Base-by-base conservation (phyloP, 1,140 invertebrate species). In the Sycophila sp. region DNA sequence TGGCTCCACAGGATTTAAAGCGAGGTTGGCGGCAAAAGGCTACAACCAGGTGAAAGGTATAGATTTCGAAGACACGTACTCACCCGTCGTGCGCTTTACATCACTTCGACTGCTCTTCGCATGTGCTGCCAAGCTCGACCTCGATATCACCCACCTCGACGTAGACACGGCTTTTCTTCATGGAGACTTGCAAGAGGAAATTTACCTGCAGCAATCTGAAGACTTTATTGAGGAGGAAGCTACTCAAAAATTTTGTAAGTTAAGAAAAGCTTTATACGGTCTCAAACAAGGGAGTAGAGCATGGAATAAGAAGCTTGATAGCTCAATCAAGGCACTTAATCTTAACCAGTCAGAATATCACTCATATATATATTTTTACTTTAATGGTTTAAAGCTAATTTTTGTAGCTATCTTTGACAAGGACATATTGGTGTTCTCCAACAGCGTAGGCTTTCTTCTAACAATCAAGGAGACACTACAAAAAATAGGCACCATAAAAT, bases 211-310 rank as follows among this genome's bases (percentile, higher is more conserved):
- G 26, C 6, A 11, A 17, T 5, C 7, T 47, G 34, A 36, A 36
- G 34, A 36, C 6, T 36, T n/a, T n/a, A n/a, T n/a, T n/a, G n/a
- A n/a, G n/a, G n/a, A n/a, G n/a, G n/a, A n/a, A n/a, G n/a, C n/a
- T n/a, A n/a, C n/a, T n/a, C n/a, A 13, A 36, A 36, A 36, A 13
- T 73, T 77, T 59, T 82, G 71, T 19, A 71, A 65, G 40, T 34
- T 86, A 6, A 78, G 76, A 40, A 84, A 81, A 72, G 76, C 77
- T 4, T 22, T 87, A 5, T 86, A 86, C 73, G 83, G 80, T 5
- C 60, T 87, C 6, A 83, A 85, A 63, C 84, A 87, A 66, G 76
- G 80, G 13, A 78, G 80, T n/a, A 63, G 79, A 32, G 70, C 64
- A 6, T 87, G 84, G 84, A 80, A 84, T 69, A 68, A 78, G n/a